Percentiles rank a stretch among this genome's conserved stretches.
Evolutionary conservation across 2,797 vertebrate genomes (phyloP).

Genomic region (Heterohyrax brucei): DNA sequence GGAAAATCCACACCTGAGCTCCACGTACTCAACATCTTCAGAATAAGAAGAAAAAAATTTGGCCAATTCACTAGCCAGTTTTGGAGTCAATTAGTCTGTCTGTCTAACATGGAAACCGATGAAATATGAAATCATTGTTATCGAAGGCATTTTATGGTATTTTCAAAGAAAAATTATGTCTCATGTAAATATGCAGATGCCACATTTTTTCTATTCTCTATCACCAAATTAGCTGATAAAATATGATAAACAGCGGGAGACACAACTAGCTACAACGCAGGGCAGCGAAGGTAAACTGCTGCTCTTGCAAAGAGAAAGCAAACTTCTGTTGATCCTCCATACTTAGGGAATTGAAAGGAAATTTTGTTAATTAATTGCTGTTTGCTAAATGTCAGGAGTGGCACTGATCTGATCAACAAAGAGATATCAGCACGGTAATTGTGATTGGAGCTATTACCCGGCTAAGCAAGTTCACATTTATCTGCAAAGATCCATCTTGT

Average conservation of each 20-base stretch:
- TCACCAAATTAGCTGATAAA: conserved; percentile 1
- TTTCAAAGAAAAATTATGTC: conserved; percentile 13
- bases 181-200: not conserved
- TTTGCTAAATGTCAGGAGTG: not conserved
- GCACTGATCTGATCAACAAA: not conserved
- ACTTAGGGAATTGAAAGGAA: not conserved
- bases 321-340: not conserved
- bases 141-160: not conserved
- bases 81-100: conserved; percentile 2
- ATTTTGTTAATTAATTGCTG: conserved; percentile 1
- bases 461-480: not conserved
- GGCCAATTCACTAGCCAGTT: conserved; percentile 5
- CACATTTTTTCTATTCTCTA: not conserved
- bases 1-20: conserved; percentile 53
- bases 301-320: not conserved
- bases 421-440: not conserved
- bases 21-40: conserved; percentile 52
- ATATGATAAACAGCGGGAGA: not conserved
- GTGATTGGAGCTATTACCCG: not conserved
- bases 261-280: not conserved
- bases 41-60: conserved; percentile 19
- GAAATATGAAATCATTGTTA: conserved; percentile 22
- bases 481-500: not conserved
- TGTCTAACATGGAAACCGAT: not conserved
- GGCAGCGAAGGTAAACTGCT: not conserved